Base-by-base conservation (phyloP, 2,113 vertebrate species). In the Aix galericulata region DNA sequence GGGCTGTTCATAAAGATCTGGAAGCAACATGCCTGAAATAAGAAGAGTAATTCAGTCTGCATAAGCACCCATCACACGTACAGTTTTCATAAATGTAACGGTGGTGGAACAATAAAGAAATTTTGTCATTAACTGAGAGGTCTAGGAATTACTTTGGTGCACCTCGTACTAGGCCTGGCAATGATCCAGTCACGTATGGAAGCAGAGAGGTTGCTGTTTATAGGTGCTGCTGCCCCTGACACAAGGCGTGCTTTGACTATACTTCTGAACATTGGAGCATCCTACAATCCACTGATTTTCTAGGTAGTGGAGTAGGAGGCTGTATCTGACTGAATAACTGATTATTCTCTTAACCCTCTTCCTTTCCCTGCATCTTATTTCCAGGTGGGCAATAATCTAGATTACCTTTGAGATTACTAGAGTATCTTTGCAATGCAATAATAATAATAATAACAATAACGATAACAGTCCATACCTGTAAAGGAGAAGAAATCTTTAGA, bases 241-340 rank as follows among this genome's bases (percentile, higher is more conserved):
- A 56, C 31, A 22, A 31, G 0, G 0, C 7, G 6, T 38, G 34
- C 50, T 79, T 87, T 71, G 36, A 60, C 36, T 20, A 5, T 34
- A 36, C 13, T 21, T 74, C 56, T 53, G 55, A n/a, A 60, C 13
- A 13, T 14, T 6, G 17, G 17, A 78, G 17, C 29, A n/a, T 69
- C 29, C 53, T 75, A n/a, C 27, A n/a, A 27, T 32, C 69, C 21
- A 32, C 40, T 85, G 36, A 6, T 46, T 72, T 93, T 81, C 68
- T 78, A 52, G 60, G n/a, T 3, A 79, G 36, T 6, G 13, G 60
- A 74, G 23, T 6, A 2, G 5, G 82, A 88, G 42, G 14, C n/a
- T 82, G n/a, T 48, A 76, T 21, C 23, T 71, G 58, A 58, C 52
- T 31, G 15, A 80, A n/a, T 14, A 86, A 7, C 6, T 89, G 9